Evolutionary conservation across 2,113 vertebrate species (phyloP), one percentile per base, ranked within the genome.

Genomic region (Siniperca chuatsi): DNA sequence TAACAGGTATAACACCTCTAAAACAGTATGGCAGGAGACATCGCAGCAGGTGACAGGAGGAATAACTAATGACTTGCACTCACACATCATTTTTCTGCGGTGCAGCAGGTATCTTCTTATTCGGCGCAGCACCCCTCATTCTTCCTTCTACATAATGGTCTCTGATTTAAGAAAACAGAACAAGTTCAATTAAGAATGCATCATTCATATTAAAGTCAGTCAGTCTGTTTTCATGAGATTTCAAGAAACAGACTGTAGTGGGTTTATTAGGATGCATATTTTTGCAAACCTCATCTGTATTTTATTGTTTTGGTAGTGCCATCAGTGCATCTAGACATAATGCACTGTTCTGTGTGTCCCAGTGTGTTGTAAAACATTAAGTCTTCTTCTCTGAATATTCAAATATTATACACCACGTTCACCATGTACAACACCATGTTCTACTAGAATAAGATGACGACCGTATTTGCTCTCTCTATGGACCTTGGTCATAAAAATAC

Each of bases 131-230:
- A 75, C 98, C 98, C 97, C 98, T 98, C 98, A 99, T 99, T 97
- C 98, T 99, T 90, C 98, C 98, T 95, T 99, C 98, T 95, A 98
- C 98, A 98, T 99, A 99, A 75, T 99, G 98, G 93, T 99, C 98
- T 98, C 98, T 99, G 90, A 21, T 87, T 69, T 20, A 40, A 54
- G 1, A 83, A 44, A 66, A 66, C 2, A 71, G 54, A 60, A 65
- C 7, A 74, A 33, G 13, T 44, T 83, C 4, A n/a, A 20, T 50
- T 35, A 50, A n/a, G 3, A 37, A 52, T 48, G 25, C 13, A 74
- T 18, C 0, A 52, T 64, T 67, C 4, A 68, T 46, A 60, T 13
- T 40, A 62, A 20, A 55, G 16, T 8, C 37, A 78, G 11, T 60
- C 8, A 21, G 2, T 50, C 48, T 50, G 15, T 40, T 73, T 72